Conservation (phyloP, 2,888 invertebrate species). For the Nesidiocoris tenuis region DNA sequence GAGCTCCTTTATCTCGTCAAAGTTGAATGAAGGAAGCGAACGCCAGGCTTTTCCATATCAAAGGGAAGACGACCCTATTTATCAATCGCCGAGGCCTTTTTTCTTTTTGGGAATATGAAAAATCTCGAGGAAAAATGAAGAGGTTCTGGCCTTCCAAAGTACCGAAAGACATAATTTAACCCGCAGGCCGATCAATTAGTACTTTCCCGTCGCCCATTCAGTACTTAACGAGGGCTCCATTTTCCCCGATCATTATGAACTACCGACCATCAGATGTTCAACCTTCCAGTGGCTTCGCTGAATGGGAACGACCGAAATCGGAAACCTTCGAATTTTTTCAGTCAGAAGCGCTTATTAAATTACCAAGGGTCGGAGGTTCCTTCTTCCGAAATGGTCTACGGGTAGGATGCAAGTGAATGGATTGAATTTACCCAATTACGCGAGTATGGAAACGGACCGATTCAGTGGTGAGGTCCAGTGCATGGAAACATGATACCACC, state of each 20-base stretch:
- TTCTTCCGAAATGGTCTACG: not conserved
- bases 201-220: not conserved
- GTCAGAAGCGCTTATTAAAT: not conserved
- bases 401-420: not conserved
- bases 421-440: not conserved
- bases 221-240: not conserved
- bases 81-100: not conserved
- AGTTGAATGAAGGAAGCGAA: too few relatives aligned
- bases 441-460: not conserved
- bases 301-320: not conserved
- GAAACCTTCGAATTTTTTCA: not conserved
- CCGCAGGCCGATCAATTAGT: not conserved
- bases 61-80: not conserved
- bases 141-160: not conserved
- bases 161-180: not conserved
- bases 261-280: too few relatives aligned
- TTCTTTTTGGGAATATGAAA: not conserved
- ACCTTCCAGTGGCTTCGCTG: too few relatives aligned
- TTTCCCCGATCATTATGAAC: not conserved
- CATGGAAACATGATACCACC: too few relatives aligned
- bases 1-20: not conserved
- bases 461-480: not conserved
- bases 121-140: not conserved
- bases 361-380: not conserved
- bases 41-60: not conserved